A percentile compares a stretch with the other conserved stretches of the same genome.
These are phyloP conservation scores for Loripinus fragilis DNA, from an alignment of 2,888 invertebrate species.

Conservation along the genomic window DNA sequence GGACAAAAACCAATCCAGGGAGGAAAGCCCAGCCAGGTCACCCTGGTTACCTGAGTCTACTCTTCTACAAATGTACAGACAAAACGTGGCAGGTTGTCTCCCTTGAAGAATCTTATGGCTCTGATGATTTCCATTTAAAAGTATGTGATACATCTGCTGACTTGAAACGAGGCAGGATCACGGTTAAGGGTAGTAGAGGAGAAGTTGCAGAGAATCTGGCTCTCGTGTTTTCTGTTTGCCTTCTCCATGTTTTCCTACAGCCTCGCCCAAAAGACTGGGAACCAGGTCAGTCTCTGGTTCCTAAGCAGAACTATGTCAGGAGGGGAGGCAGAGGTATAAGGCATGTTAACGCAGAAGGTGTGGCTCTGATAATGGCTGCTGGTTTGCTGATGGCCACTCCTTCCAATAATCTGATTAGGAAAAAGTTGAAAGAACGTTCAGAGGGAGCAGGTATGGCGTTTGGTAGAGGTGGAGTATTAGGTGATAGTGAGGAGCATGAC, in stretches of 20 bases:
- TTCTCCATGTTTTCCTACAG: slow-evolving; percentile 84
- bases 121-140: slow-evolving; percentile 68
- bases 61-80: slow-evolving; percentile 72
- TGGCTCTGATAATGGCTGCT: slow-evolving; percentile 83
- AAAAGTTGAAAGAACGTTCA: slow-evolving; percentile 39
- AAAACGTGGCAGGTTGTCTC: slow-evolving; percentile 65
- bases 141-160: slow-evolving; percentile 72
- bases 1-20: slow-evolving; percentile 38
- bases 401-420: slow-evolving; percentile 74
- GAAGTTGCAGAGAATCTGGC: slow-evolving; percentile 84
- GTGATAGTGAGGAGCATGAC: slow-evolving; percentile 25
- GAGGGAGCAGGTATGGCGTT: slow-evolving; percentile 14
- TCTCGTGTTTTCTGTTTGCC: slow-evolving; percentile 83
- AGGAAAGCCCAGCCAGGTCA: slow-evolving; percentile 73
- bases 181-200: slow-evolving; percentile 58
- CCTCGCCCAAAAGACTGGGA: slow-evolving; percentile 80
- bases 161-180: slow-evolving; percentile 75
- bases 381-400: slow-evolving; percentile 83
- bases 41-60: slow-evolving; percentile 77
- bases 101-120: slow-evolving; percentile 66
- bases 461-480: slow-evolving; percentile 28
- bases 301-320: slow-evolving; percentile 26
- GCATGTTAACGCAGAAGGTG: slow-evolving; percentile 71
- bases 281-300: slow-evolving; percentile 60
- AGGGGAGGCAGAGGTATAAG: slow-evolving; percentile 46